Conservation (phyloP, 2,888 invertebrate genomes). For the Leucoptera coffeella region DNA sequence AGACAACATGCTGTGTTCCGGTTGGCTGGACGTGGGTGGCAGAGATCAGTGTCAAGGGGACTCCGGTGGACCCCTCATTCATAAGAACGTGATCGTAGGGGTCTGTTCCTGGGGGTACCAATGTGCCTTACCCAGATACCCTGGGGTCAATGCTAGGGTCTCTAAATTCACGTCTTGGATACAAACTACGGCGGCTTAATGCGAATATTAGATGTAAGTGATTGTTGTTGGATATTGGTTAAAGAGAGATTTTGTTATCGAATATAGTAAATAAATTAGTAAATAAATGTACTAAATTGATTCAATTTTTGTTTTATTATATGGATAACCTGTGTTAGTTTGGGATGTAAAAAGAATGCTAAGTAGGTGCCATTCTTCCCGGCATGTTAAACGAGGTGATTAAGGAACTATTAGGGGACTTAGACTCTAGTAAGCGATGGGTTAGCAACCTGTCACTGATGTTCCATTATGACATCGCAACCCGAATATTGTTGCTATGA, state of each 20-base stretch:
- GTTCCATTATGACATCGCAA: too few species aligned
- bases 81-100: slow-evolving; percentile 16
- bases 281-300: neutral
- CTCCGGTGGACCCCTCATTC: slow-evolving; percentile 20
- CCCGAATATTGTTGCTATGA: too few species aligned
- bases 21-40: slow-evolving; percentile 21
- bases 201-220: neutral
- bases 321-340: neutral
- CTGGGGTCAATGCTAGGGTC: slow-evolving; percentile 20
- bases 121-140: slow-evolving; percentile 14
- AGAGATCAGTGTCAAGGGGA: slow-evolving; percentile 28
- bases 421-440: too few species aligned
- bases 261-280: too few species aligned
- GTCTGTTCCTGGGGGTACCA: slow-evolving; percentile 16
- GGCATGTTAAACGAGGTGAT: too few species aligned
- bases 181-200: slow-evolving; percentile 12
- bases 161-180: slow-evolving; percentile 17
- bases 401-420: too few species aligned
- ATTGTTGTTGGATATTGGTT: neutral
- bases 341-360: too few species aligned
- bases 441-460: too few species aligned
- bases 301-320: neutral
- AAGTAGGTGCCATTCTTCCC: too few species aligned
- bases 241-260: too few species aligned
- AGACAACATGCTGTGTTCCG: slow-evolving; percentile 21